phyloP scores from a whole-genome alignment of 2,113 vertebrate genomes.

The Hippocampus abdominalis region DNA sequence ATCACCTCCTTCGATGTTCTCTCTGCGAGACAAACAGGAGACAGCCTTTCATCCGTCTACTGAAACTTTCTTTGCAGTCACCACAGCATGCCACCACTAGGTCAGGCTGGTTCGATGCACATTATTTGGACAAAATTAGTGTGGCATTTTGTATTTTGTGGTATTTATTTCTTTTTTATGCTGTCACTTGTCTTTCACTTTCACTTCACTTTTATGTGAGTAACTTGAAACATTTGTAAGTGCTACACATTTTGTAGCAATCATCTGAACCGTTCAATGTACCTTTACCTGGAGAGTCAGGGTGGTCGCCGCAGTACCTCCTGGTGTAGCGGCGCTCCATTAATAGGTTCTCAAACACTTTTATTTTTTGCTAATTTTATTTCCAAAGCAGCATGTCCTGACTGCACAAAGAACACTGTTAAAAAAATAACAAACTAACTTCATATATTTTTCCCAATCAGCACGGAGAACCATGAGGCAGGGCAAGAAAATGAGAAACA shows the following conservation, averaged over 20 bases:
- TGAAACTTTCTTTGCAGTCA: background rate
- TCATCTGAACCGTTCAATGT: background rate
- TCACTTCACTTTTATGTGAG: background rate
- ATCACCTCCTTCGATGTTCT: slow-evolving; percentile 94
- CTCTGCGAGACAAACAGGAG: slow-evolving; percentile 70
- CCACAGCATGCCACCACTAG: background rate
- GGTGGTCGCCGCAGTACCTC: slow-evolving; percentile 17
- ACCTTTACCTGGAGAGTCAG: slow-evolving; percentile 41
- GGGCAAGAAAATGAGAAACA: background rate
- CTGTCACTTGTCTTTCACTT: background rate
- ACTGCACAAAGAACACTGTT: background rate
- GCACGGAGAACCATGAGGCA: background rate
- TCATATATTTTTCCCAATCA: background rate
- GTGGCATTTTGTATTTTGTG: background rate
- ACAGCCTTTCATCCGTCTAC: background rate
- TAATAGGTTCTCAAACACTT: slow-evolving; percentile 12
- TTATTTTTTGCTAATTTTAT: slow-evolving; percentile 8
- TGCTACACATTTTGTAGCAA: background rate
- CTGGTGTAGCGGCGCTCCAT: slow-evolving; percentile 48
- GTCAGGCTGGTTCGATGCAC: no score
- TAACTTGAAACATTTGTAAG: background rate
- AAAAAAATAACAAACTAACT: slow-evolving; percentile 17
- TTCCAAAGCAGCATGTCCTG: background rate
- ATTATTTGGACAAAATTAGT: background rate
- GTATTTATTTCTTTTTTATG: no score